These are phyloP conservation scores for Troides helena DNA, from an alignment of 2,888 invertebrate species.

Conservation along the genomic window DNA sequence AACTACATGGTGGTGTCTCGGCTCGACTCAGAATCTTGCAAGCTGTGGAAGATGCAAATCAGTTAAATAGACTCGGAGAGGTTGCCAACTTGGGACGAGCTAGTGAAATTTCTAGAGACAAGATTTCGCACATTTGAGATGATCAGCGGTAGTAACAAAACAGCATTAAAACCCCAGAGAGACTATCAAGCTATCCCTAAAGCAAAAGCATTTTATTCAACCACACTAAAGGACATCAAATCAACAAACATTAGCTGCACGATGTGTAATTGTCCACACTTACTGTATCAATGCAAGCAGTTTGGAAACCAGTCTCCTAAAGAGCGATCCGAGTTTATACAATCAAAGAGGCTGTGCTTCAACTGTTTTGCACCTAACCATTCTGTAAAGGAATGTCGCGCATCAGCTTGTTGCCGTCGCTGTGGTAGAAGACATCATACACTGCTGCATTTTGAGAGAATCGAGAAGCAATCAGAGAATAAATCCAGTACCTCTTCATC, in stretches of 20 bases:
- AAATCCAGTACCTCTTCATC: background rate
- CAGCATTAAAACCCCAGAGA: background rate
- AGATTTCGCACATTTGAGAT: background rate
- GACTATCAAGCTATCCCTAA: background rate
- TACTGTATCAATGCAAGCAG: background rate
- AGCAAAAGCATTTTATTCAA: background rate
- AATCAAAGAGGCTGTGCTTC: conserved; percentile 2
- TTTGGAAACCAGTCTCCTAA: background rate
- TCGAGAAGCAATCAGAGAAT: background rate
- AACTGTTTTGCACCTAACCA: conserved; percentile 1
- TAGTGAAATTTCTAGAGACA: conserved; percentile 4
- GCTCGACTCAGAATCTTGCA: background rate
- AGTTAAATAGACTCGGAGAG: background rate
- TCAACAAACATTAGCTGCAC: background rate
- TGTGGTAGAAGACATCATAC: conserved; percentile 6
- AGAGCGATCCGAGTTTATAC: background rate
- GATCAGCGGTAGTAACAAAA: background rate
- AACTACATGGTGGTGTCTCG: background rate
- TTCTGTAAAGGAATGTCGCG: background rate
- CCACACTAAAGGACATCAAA: background rate
- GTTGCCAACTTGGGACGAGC: background rate
- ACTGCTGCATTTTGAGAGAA: background rate
- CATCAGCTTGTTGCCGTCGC: background rate
- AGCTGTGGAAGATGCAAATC: background rate
- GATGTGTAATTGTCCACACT: background rate